Conservation (phyloP, 1,140 invertebrate species). For the Psix sp. region DNA sequence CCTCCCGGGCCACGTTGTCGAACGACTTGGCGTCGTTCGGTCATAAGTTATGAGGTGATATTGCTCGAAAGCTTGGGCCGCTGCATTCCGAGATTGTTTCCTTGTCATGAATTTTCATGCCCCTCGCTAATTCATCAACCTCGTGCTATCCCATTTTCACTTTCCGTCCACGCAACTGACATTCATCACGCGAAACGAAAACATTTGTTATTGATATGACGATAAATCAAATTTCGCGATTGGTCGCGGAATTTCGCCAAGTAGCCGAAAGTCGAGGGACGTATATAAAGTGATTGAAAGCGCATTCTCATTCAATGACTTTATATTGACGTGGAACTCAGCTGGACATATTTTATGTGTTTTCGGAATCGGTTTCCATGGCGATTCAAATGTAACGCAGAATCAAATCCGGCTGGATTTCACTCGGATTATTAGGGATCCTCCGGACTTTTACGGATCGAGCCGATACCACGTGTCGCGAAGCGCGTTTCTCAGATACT, state of each 20-base stretch:
- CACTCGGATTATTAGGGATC: conserved; percentile 49
- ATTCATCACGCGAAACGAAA: conserved; percentile 14
- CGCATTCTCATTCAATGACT: conserved; percentile 44
- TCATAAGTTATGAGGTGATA: conserved; percentile 52
- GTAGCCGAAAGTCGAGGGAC: too few relatives aligned
- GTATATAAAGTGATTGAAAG: conserved; percentile 50
- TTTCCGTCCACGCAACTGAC: conserved; percentile 14
- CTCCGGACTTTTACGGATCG: conserved; percentile 46
- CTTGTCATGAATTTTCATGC: conserved; percentile 50
- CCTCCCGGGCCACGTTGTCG: conserved; percentile 21
- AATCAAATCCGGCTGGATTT: conserved; percentile 50
- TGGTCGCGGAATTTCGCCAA: too few relatives aligned
- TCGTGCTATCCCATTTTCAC: conserved; percentile 53
- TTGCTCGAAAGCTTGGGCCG: conserved; percentile 35
- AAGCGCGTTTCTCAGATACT: conserved; percentile 21
- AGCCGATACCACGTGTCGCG: conserved; percentile 37
- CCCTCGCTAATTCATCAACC: conserved; percentile 41
- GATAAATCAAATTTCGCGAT: not conserved
- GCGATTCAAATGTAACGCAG: conserved; percentile 49
- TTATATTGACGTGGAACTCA: conserved; percentile 53
- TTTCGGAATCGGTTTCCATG: conserved; percentile 53
- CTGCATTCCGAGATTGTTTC: conserved; percentile 48
- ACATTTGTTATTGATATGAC: not conserved
- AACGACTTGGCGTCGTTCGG: conserved; percentile 6
- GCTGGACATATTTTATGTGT: conserved; percentile 59